Evolutionary conservation across 2,888 invertebrate species (phyloP).

Genomic region (Nomada hirtipes): DNA sequence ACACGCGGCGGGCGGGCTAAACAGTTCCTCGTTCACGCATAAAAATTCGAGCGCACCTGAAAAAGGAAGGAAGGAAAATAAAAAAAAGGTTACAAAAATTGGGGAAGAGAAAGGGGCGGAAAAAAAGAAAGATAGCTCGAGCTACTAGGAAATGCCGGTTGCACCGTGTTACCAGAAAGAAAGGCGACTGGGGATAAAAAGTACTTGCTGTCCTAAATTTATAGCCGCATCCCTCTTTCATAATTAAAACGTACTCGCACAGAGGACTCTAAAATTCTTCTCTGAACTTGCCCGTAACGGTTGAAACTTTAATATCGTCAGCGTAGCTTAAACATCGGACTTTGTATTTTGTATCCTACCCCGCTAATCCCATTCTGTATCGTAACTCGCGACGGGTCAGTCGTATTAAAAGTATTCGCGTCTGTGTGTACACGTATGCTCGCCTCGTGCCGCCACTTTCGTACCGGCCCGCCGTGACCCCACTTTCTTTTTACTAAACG

Average conservation of each 20-base stretch:
- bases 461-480: background rate
- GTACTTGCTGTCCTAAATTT: constrained; percentile 23
- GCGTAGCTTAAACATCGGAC: constrained; percentile 27
- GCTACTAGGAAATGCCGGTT: constrained; percentile 3
- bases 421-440: background rate
- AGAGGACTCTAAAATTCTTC: constrained; percentile 30
- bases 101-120: background rate
- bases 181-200: background rate
- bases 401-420: constrained; percentile 23
- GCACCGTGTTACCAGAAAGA: background rate
- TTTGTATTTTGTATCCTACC: background rate
- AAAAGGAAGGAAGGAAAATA: background rate
- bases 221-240: constrained; percentile 35
- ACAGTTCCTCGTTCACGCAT: background rate
- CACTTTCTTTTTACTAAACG: constrained; percentile 16
- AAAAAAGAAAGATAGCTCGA: background rate
- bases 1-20: background rate
- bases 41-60: constrained; percentile 9
- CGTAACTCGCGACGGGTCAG: constrained; percentile 24
- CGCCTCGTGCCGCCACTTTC: constrained; percentile 11
- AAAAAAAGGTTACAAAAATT: background rate
- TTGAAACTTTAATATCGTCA: constrained; percentile 37
- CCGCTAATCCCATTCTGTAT: background rate
- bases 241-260: constrained; percentile 33
- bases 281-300: constrained; percentile 18